Evolutionary conservation across 1,140 invertebrate genomes (phyloP).

Genomic region (Leptestheria dahalacensis): DNA sequence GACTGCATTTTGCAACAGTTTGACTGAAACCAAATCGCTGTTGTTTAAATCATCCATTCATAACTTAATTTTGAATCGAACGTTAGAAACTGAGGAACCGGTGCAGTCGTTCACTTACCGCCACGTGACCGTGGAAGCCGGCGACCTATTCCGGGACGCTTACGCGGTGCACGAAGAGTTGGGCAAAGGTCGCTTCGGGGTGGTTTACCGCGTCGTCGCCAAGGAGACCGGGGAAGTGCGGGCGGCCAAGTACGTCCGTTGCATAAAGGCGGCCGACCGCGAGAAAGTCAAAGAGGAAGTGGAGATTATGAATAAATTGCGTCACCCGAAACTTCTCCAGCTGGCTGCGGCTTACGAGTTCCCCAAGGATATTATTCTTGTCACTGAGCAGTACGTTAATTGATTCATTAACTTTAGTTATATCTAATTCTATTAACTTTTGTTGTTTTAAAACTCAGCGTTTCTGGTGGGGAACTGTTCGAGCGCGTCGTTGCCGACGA

Average conservation of each 20-base stretch:
- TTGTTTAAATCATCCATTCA: neutral
- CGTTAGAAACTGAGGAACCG: constrained; percentile 12
- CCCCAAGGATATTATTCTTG: constrained; percentile 69
- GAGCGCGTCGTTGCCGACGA: constrained; percentile 82
- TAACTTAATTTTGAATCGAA: constrained; percentile 5
- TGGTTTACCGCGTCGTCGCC: constrained; percentile 58
- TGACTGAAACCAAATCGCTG: too few relatives aligned
- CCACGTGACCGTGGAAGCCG: constrained; percentile 33
- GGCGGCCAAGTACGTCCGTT: constrained; percentile 85
- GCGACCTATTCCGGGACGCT: constrained; percentile 37
- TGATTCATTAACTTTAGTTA: neutral
- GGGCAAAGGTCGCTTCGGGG: constrained; percentile 65
- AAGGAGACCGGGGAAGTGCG: constrained; percentile 47
- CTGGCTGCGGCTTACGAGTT: constrained; percentile 75
- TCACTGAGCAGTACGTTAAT: constrained; percentile 84
- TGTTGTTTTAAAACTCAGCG: constrained; percentile 35
- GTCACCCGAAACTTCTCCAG: constrained; percentile 78
- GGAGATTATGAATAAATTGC: constrained; percentile 73
- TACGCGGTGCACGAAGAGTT: constrained; percentile 54
- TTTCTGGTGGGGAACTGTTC: constrained; percentile 82
- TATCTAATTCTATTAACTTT: constrained; percentile 5
- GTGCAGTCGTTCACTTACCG: constrained; percentile 23
- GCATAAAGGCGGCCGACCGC: constrained; percentile 60
- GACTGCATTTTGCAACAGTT: constrained; percentile 4
- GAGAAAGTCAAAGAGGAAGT: constrained; percentile 79